Evolutionary conservation across 2,888 invertebrate species (phyloP).

Genomic region (Caenorhabditis zanzibari): DNA sequence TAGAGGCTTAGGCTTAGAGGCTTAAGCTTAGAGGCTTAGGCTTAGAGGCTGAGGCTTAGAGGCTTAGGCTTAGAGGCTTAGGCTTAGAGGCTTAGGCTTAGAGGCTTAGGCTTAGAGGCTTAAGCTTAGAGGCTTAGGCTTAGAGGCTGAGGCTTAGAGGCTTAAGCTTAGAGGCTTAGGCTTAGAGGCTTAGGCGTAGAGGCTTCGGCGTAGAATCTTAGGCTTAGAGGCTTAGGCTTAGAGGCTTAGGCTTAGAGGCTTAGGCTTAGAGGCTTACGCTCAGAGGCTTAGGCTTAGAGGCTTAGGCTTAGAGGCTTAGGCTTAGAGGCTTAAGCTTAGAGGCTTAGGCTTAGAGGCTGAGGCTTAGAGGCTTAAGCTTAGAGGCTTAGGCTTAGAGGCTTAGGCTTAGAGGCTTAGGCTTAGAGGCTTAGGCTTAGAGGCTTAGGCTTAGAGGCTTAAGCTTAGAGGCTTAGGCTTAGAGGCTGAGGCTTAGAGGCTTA

Average conservation of each 20-base stretch:
- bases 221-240: not conserved
- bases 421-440: no score
- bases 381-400: not conserved
- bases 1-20: constrained; percentile 41
- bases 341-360: no score
- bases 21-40: not conserved
- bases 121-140: not conserved
- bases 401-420: constrained; percentile 70
- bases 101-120: not conserved
- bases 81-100: constrained; percentile 77
- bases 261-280: not conserved
- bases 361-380: constrained; percentile 70
- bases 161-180: not conserved
- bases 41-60: no score
- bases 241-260: constrained; percentile 71
- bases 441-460: no score
- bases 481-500: not conserved
- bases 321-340: not conserved
- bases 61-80: not conserved
- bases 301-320: constrained; percentile 74
- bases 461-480: constrained; percentile 69
- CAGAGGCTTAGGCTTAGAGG: no score
- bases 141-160: no score
- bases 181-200: constrained; percentile 82
- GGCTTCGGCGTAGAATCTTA: constrained; percentile 83